phyloP scores from a whole-genome alignment of 2,797 vertebrate genomes.

The Labeo calbasu region DNA sequence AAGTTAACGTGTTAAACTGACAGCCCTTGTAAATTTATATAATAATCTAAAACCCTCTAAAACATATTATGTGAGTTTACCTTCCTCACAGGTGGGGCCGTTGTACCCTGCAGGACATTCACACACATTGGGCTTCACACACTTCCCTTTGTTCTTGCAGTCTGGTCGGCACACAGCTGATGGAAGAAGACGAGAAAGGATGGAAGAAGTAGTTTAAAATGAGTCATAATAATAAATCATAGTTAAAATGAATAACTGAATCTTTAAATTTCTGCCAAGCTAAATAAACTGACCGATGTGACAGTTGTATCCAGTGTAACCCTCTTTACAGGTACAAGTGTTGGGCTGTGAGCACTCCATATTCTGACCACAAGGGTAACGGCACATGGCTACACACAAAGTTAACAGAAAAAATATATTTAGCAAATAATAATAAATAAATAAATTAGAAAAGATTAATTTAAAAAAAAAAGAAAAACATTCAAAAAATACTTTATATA shows the following conservation, averaged over 20 bases:
- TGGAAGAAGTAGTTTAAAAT: not conserved
- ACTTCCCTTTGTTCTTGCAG: constrained; percentile 89
- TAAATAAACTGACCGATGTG: constrained; percentile 79
- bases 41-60: too few relatives aligned
- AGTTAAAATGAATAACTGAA: not conserved
- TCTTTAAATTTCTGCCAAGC: not conserved
- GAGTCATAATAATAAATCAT: not conserved
- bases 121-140: constrained; percentile 84
- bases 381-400: constrained; percentile 81
- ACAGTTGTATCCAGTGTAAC: constrained; percentile 86
- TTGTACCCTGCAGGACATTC: constrained; percentile 82
- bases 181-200: constrained; percentile 1
- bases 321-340: constrained; percentile 86
- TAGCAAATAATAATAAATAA: not conserved
- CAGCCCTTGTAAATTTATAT: too few relatives aligned
- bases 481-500: too few relatives aligned
- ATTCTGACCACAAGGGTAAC: constrained; percentile 83
- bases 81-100: constrained; percentile 85
- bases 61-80: constrained; percentile 68
- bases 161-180: constrained; percentile 89
- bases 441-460: not conserved
- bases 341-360: constrained; percentile 87
- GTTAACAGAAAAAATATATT: not conserved
- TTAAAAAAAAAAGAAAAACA: not conserved
- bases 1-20: too few relatives aligned